Percentiles rank a stretch among this genome's conserved stretches.
Conservation (phyloP, 1,140 invertebrate species). For the Eriocheir sinensis region DNA sequence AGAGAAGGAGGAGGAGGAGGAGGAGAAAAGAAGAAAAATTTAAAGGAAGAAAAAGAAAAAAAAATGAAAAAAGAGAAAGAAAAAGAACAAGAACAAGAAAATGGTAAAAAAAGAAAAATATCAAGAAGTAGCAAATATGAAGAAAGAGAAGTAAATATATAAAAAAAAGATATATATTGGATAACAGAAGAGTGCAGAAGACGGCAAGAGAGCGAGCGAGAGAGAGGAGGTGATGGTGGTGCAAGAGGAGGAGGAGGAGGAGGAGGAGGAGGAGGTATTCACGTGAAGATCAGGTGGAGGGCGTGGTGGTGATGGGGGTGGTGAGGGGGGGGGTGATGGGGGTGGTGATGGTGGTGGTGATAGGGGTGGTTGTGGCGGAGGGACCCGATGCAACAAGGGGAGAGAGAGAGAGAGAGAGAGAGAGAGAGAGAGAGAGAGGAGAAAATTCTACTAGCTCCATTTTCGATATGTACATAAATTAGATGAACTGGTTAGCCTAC, state of each 20-base stretch:
- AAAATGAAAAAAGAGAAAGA: background rate
- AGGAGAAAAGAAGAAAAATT: constrained; percentile 2
- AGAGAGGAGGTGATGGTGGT: background rate
- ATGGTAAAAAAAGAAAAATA: background rate
- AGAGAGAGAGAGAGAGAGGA: constrained; percentile 17
- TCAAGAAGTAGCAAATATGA: background rate
- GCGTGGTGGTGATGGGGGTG: background rate
- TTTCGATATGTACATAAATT: background rate
- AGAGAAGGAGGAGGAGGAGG: background rate
- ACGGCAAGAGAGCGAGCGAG: background rate
- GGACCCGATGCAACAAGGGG: no score
- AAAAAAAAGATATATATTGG: background rate
- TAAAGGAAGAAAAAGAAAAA: background rate
- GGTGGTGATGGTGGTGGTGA: no score
- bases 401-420: background rate
- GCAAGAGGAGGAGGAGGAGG: background rate
- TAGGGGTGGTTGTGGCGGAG: no score
- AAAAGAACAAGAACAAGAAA: background rate
- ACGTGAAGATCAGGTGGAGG: background rate
- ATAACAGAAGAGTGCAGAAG: background rate
- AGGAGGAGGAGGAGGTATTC: background rate
- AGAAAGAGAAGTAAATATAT: constrained; percentile 20
- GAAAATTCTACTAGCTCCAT: background rate
- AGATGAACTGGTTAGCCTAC: no score
- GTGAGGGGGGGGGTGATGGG: no score